Conservation (phyloP, 2,888 invertebrate species). For the Latheticus oryzae region DNA sequence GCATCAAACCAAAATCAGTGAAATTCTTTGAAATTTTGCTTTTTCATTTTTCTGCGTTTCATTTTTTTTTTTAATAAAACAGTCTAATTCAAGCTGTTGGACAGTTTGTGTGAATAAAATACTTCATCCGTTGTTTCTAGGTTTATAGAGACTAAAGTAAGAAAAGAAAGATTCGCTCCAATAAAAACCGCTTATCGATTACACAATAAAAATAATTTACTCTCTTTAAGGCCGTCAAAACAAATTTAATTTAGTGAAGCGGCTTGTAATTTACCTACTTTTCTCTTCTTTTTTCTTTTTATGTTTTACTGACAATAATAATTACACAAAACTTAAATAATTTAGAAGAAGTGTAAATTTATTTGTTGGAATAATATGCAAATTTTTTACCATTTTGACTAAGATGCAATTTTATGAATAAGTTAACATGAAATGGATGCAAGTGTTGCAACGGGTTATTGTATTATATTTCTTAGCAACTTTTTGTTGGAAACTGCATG, state of each 20-base stretch:
- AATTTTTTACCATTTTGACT: slow-evolving; percentile 16
- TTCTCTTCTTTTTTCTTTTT: slow-evolving; percentile 5
- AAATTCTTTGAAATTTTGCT: too few species aligned
- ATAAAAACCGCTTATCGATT: slow-evolving; percentile 30
- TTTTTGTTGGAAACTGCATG: too few species aligned
- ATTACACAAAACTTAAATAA: slow-evolving; percentile 12
- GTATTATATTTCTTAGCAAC: slow-evolving; percentile 4
- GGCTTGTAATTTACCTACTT: slow-evolving; percentile 24
- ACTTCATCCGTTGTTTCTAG: too few species aligned
- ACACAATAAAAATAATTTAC: slow-evolving; percentile 36
- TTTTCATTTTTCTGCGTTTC: too few species aligned
- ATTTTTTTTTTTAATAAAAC: too few species aligned
- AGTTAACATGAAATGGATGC: slow-evolving; percentile 15
- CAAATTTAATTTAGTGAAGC: slow-evolving; percentile 29
- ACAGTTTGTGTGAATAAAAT: too few species aligned
- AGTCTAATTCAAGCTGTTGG: too few species aligned
- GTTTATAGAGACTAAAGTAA: too few species aligned
- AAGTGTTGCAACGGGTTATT: slow-evolving; percentile 7
- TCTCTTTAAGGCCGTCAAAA: slow-evolving; percentile 30
- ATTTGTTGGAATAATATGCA: slow-evolving; percentile 15
- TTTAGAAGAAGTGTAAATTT: background rate
- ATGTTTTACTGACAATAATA: slow-evolving; percentile 2
- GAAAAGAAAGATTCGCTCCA: too few species aligned
- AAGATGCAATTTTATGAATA: slow-evolving; percentile 26
- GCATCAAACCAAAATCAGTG: too few species aligned